Base-by-base conservation (phyloP, 2,797 vertebrate species). In the Muraenolepis orangiensis region DNA sequence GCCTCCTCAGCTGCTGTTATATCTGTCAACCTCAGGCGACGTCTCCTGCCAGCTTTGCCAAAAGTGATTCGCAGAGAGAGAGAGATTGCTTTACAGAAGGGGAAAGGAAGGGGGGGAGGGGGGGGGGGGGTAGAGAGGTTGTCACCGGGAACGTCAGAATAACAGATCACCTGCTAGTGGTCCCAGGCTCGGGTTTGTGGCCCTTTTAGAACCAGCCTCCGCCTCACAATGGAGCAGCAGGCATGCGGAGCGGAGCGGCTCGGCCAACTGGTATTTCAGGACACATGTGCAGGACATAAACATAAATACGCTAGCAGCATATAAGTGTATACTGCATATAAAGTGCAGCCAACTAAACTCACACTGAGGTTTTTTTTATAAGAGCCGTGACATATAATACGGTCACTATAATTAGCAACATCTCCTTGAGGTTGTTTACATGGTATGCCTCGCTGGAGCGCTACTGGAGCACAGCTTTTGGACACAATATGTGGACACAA, bases 1-100 rank as follows among this genome's bases (percentile, higher is more conserved):
- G 90, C 90, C 84, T 34, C 82, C 76, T 42, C 74, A 16, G 72
- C 81, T 80, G 91, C 85, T 90, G 80, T 94, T 95, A 94, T 90
- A 94, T 92, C 75, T 81, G 90, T 90, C 84, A 73, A 82, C 82
- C 82, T 84, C 77, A 79, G 80, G 13, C 72, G 72, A 75, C 64
- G 67, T 75, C 80, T 51, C 20, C 20, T 92, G 94, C 86, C 91
- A 90, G 83, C 66, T 71, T 66, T 77, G 79, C 79, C 2, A 76
- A 85, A 85, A 90, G 40, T 86, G 93, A 91, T 90, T 87, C 84
- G 91, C 86, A 16, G 42, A n/a, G 32, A 34, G 32, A 51, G 46
- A 18, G 70, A 86, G 70, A 76, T 87, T 86, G 72, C 87, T 91
- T 93, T 90, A 81, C 42, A 32, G 86, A 91, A 93, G 93, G 57